Conservation (phyloP, 92 coral and sea anemone genomes). For the Blastomussa wellsi region DNA sequence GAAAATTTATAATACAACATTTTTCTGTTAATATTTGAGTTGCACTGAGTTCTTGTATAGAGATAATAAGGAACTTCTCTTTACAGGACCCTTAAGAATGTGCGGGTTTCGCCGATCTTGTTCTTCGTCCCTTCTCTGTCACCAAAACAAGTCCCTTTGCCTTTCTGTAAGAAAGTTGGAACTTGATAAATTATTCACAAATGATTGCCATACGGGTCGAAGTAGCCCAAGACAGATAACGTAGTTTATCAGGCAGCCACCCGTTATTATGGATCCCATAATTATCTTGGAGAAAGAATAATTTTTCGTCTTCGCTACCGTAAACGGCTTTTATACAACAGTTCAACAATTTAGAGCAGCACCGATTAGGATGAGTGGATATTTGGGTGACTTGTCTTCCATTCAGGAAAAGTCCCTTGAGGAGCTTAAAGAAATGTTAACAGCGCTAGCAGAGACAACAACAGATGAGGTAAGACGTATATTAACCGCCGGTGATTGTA, state of each 20-base stretch:
- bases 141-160: constrained; percentile 23
- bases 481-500: background rate
- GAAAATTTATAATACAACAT: background rate
- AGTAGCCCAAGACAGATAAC: constrained; percentile 19
- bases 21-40: background rate
- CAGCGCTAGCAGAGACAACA: constrained; percentile 61
- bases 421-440: constrained; percentile 69
- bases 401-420: constrained; percentile 70
- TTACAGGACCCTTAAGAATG: constrained; percentile 1
- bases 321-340: background rate
- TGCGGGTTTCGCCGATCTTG: constrained; percentile 23
- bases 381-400: constrained; percentile 64
- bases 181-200: constrained; percentile 35
- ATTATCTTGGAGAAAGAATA: background rate
- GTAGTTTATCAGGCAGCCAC: constrained; percentile 27
- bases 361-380: constrained; percentile 60
- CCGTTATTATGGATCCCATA: constrained; percentile 21
- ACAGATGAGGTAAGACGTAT: constrained; percentile 78
- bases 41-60: background rate
- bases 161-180: background rate
- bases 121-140: background rate
- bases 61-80: background rate
- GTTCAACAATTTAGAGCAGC: background rate
- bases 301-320: background rate
- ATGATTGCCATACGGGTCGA: constrained; percentile 18